These are phyloP conservation scores for Pachyuromys duprasi DNA, from an alignment of 2,797 vertebrate genomes.

Conservation along the genomic window DNA sequence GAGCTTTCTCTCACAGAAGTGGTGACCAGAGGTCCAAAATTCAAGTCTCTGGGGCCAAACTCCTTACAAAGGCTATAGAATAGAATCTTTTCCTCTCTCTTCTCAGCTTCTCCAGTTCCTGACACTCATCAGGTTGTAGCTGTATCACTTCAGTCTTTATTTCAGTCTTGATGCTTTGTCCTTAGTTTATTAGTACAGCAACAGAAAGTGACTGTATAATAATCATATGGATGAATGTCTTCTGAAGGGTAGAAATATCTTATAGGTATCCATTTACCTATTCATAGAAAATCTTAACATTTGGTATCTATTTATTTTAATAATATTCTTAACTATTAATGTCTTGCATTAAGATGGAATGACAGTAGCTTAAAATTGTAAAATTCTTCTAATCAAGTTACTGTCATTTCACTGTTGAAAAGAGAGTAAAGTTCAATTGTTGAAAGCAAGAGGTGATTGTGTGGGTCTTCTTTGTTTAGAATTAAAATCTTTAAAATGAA, in stretches of 20 bases:
- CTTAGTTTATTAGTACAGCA: too few species aligned
- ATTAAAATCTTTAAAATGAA: slow-evolving; percentile 42
- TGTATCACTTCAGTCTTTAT: background rate
- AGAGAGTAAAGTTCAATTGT: background rate
- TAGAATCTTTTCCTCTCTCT: background rate
- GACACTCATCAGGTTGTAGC: background rate
- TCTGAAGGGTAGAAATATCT: too few species aligned
- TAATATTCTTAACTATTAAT: too few species aligned
- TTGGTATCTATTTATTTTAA: too few species aligned
- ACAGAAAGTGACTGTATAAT: too few species aligned
- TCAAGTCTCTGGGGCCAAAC: background rate
- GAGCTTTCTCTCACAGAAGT: slow-evolving; percentile 1
- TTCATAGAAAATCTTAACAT: too few species aligned
- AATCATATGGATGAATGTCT: too few species aligned
- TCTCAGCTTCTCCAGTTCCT: background rate
- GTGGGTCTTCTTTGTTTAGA: slow-evolving; percentile 41
- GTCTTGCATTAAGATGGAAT: background rate
- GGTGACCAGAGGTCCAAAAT: background rate
- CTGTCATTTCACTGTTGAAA: slow-evolving; percentile 46
- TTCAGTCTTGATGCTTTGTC: too few species aligned
- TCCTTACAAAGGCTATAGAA: background rate
- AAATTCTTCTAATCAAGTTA: slow-evolving; percentile 48
- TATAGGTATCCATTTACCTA: too few species aligned
- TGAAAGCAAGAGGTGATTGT: background rate
- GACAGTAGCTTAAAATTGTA: background rate